Percentiles rank a stretch among this genome's conserved stretches.
These are phyloP conservation scores for Rallus limicola DNA, from an alignment of 2,113 vertebrate genomes.

Conservation along the genomic window DNA sequence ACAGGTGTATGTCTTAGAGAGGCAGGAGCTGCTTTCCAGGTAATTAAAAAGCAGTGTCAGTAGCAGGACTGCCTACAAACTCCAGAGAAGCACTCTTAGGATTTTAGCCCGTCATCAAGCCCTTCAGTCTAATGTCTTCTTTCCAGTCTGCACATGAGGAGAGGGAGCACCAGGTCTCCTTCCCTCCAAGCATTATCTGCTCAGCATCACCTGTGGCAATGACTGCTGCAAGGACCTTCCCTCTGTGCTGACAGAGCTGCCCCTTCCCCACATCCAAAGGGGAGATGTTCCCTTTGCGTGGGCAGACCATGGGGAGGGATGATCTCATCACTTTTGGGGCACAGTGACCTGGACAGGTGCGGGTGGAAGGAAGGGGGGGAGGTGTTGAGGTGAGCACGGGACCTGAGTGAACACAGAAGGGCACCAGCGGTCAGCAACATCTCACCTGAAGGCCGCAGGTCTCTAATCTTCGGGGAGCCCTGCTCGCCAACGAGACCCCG, in stretches of 20 bases:
- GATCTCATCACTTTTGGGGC: background rate
- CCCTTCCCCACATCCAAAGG: background rate
- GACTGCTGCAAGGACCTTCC: background rate
- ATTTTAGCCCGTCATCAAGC: background rate
- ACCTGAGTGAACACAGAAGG: background rate
- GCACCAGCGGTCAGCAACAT: background rate
- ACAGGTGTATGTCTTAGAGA: background rate
- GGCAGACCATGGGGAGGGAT: background rate
- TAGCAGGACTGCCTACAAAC: background rate
- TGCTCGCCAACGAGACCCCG: background rate
- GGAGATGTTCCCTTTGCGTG: fast-evolving
- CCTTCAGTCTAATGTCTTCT: background rate
- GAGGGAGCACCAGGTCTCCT: background rate
- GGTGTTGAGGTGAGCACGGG: background rate
- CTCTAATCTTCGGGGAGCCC: background rate
- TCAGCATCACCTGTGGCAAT: background rate
- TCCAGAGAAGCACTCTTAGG: background rate
- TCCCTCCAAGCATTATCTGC: background rate
- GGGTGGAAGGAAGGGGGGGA: background rate
- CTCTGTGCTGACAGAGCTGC: background rate
- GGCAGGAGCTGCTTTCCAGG: background rate
- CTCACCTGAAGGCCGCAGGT: background rate
- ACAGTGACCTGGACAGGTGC: background rate
- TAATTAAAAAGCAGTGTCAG: background rate
- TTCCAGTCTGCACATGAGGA: background rate